These are phyloP conservation scores for Palloptera scutellata DNA, from an alignment of 2,888 invertebrate genomes.

Conservation along the genomic window DNA sequence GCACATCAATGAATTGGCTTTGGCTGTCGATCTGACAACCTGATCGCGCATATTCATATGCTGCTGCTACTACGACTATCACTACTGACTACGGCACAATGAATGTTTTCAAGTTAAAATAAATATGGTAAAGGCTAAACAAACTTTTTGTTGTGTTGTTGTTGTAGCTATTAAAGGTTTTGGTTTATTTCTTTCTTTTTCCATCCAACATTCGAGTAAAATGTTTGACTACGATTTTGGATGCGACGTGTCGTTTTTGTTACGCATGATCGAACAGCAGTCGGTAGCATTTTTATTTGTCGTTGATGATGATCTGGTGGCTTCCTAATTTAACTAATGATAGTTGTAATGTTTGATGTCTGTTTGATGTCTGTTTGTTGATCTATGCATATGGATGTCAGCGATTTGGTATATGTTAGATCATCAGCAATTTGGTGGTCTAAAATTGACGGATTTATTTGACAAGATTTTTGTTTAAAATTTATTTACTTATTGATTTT, in stretches of 20 bases:
- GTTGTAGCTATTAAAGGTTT: no score
- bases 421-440: conserved; percentile 32
- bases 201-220: conserved; percentile 6
- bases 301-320: conserved; percentile 22
- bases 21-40: conserved; percentile 6
- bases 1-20: conserved; percentile 26
- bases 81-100: background rate
- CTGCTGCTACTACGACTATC: background rate
- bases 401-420: conserved; percentile 10
- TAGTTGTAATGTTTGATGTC: conserved; percentile 57
- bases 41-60: conserved; percentile 7
- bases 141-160: background rate
- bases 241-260: conserved; percentile 36
- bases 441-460: conserved; percentile 34
- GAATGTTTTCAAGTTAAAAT: background rate
- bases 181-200: background rate
- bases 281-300: conserved; percentile 51
- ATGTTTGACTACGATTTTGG: conserved; percentile 30
- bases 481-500: conserved; percentile 43
- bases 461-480: conserved; percentile 37
- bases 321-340: conserved; percentile 57
- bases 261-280: conserved; percentile 54
- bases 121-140: background rate
- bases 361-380: conserved; percentile 46
- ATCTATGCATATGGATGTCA: conserved; percentile 25